Base-by-base conservation (phyloP, 2,113 vertebrate genomes). In the Zeus faber region DNA sequence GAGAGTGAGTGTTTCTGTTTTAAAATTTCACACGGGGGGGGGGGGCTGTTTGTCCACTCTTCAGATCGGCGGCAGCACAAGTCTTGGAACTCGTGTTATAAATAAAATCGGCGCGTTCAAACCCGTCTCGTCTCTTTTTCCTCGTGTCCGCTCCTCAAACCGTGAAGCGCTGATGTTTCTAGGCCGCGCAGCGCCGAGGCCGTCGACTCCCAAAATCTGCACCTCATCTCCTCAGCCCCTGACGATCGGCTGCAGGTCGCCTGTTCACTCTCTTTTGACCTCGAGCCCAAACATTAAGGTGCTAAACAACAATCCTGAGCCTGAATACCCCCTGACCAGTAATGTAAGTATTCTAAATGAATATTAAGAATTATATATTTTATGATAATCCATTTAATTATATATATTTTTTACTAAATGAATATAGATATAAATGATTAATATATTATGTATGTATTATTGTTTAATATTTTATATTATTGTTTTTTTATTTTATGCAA, bases 191-290 rank as follows among this genome's bases (percentile, higher is more conserved):
- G 7, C 24, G 2, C 65, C 61, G 1, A 20, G 53, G 37, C 57
- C 67, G 56, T 55, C 31, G 2, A 57, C 52, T 27, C 44, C 65
- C 55, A 49, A 45, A 1, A 21, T 0, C 25, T 35, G 14, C 41
- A 43, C 21, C 1, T 67, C 83, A 20, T 85, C 69, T 29, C 70
- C 60, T 7, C 81, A 43, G 57, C 61, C 67, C 5, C 10, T 74
- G 16, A 63, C 63, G 14, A 23, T 6, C 45, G 82, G 79, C 61
- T 82, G 65, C 10, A 82, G 21, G 57, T 91, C 93, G 61, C 91
- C 93, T 2, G 90, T 92, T 10, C 87, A 92, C 55, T 83, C 76
- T 0, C 85, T 95, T 1, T 81, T 96, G 29, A 93, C 85, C 44
- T 87, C 91, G 54, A 27, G 81, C 76, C 81, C 44, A 16, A 37